These are phyloP conservation scores for Enteromius treurensis DNA, from an alignment of 2,797 vertebrate genomes.

Conservation along the genomic window DNA sequence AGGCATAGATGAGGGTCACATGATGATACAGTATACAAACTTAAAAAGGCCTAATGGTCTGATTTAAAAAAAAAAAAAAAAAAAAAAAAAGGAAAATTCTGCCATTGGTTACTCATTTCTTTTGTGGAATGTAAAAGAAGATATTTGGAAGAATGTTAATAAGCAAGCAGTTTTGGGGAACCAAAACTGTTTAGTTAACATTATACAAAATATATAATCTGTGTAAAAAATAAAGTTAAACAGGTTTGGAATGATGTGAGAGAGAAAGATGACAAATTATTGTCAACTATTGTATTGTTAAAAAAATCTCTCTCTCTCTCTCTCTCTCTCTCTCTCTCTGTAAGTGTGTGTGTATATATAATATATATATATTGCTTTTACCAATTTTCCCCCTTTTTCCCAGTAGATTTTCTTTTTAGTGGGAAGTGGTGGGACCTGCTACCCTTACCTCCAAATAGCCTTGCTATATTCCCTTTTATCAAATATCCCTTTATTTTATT, in stretches of 20 bases:
- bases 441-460: neutral
- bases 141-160: neutral
- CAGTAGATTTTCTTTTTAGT: neutral
- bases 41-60: neutral
- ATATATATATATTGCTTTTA: neutral
- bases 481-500: neutral
- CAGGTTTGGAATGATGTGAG: neutral
- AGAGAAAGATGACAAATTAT: neutral
- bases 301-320: too few relatives aligned
- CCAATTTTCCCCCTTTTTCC: neutral
- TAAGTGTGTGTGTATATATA: too few relatives aligned
- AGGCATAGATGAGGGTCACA: constrained; percentile 16
- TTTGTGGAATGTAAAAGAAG: neutral
- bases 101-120: neutral
- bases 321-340: too few relatives aligned
- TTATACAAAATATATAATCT: neutral
- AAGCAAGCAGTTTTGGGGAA: neutral
- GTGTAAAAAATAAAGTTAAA: neutral
- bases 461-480: neutral
- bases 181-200: neutral
- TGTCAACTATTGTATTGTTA: neutral
- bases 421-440: neutral
- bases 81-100: neutral
- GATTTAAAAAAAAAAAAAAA: too few relatives aligned
- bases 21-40: constrained; percentile 1